Evolutionary conservation across 2,797 vertebrate species (phyloP).

Genomic region (Dallia pectoralis): DNA sequence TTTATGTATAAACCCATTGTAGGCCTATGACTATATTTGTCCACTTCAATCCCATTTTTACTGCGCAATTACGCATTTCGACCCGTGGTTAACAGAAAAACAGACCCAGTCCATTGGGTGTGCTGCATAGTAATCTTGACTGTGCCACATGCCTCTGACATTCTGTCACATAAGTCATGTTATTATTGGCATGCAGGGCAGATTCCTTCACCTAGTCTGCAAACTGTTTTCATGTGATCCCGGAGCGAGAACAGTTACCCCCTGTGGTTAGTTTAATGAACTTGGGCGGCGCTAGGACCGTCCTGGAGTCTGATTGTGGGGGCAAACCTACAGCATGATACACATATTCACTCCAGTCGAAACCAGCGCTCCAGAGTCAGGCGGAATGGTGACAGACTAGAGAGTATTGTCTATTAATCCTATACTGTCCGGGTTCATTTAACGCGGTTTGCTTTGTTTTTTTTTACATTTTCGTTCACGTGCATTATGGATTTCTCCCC

Average conservation of each 20-base stretch:
- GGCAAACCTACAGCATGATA: not conserved
- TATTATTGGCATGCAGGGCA: slow-evolving; percentile 54
- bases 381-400: slow-evolving; percentile 3
- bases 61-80: not conserved
- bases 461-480: not conserved
- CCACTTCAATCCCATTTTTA: not conserved
- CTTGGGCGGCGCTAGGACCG: slow-evolving; percentile 17
- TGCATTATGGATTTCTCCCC: slow-evolving; percentile 46
- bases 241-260: slow-evolving; percentile 36
- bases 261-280: slow-evolving; percentile 36
- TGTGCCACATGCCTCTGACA: slow-evolving; percentile 50
- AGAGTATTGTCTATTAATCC: not conserved
- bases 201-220: slow-evolving; percentile 62
- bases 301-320: not conserved
- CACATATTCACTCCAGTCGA: not conserved
- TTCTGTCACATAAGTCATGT: slow-evolving; percentile 57
- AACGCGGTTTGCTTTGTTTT: slow-evolving; percentile 8
- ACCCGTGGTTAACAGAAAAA: slow-evolving; percentile 39
- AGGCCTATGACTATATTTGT: not conserved
- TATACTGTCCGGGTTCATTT: not conserved
- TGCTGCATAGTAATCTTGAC: slow-evolving; percentile 36
- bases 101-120: slow-evolving; percentile 32
- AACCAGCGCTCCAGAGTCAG: slow-evolving; percentile 27
- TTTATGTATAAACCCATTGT: not conserved
- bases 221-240: slow-evolving; percentile 34